These are phyloP conservation scores for Heterochromis multidens DNA, from an alignment of 2,113 vertebrate genomes.

Conservation along the genomic window DNA sequence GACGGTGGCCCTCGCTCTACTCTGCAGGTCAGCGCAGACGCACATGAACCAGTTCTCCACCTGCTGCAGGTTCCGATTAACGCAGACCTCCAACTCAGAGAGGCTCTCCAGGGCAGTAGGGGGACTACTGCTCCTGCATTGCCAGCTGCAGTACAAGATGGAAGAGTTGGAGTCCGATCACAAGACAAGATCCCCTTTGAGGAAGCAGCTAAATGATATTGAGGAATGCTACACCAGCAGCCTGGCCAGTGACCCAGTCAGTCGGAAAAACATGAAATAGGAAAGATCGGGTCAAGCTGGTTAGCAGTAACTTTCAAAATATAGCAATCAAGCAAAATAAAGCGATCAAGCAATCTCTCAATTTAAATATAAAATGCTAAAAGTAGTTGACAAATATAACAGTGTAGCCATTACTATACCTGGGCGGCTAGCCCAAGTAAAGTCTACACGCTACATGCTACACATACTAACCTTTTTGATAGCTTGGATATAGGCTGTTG, in stretches of 20 bases:
- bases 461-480: slow-evolving; percentile 84
- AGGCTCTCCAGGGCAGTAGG: not conserved
- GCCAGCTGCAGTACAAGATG: not conserved
- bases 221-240: not conserved
- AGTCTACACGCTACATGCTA: not conserved
- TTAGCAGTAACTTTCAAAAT: not conserved
- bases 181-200: not conserved
- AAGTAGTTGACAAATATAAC: not conserved
- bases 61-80: not conserved
- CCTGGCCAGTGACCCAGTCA: not conserved
- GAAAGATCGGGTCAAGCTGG: not conserved
- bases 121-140: not conserved
- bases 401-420: too few species aligned
- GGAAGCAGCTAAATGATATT: not conserved
- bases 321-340: too few species aligned
- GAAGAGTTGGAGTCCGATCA: not conserved
- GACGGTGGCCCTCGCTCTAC: not conserved
- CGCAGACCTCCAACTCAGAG: not conserved
- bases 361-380: not conserved
- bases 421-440: not conserved
- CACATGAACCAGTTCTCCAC: not conserved
- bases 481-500: slow-evolving; percentile 82
- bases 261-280: not conserved
- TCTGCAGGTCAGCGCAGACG: not conserved
- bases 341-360: not conserved